Evolutionary conservation across 1,140 invertebrate species (phyloP).

Genomic region (Halesus radiatus): DNA sequence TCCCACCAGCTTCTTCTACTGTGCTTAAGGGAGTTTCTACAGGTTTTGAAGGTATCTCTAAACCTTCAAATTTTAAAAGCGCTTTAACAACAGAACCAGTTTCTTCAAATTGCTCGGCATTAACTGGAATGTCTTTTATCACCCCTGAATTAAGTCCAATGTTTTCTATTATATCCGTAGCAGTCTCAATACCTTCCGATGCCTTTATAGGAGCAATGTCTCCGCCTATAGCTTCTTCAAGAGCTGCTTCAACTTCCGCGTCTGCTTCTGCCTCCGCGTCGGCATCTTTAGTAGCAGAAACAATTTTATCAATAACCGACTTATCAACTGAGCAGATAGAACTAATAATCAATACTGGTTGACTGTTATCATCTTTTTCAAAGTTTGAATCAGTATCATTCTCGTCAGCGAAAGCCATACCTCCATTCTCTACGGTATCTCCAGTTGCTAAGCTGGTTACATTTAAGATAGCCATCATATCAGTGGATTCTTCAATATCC

Average conservation of each 20-base stretch:
- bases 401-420: neutral
- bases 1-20: too few species aligned
- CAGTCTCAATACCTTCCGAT: too few species aligned
- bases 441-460: slow-evolving; percentile 28
- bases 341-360: slow-evolving; percentile 16
- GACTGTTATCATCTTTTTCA: too few species aligned
- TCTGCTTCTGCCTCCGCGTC: neutral
- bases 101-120: neutral
- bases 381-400: neutral
- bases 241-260: too few species aligned
- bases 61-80: too few species aligned
- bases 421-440: neutral
- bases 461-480: slow-evolving; percentile 25
- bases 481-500: neutral
- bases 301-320: neutral
- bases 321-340: slow-evolving; percentile 16
- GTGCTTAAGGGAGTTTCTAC: too few species aligned
- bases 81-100: neutral
- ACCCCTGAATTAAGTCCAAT: too few species aligned
- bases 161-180: too few species aligned
- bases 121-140: too few species aligned
- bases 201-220: too few species aligned
- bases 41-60: too few species aligned
- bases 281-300: neutral
- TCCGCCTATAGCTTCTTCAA: too few species aligned